Percentiles rank a stretch among this genome's conserved stretches.
Conservation (phyloP, 2,888 invertebrate species). For the Pemphredon lugubris region DNA sequence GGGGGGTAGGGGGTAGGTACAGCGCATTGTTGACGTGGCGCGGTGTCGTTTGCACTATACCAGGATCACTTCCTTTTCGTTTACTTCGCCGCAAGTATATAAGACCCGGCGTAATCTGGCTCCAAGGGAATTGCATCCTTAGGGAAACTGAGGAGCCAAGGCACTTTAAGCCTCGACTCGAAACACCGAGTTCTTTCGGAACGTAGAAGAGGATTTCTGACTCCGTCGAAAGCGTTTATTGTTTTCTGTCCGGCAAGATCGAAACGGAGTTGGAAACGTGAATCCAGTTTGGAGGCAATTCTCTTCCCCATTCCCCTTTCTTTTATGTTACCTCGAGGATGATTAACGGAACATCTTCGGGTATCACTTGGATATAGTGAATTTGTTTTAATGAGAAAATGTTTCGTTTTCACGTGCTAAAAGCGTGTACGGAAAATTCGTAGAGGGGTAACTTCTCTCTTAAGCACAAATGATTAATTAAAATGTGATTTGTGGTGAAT, state of each 20-base stretch:
- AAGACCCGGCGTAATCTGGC: slow-evolving; percentile 37
- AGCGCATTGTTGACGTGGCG: slow-evolving; percentile 31
- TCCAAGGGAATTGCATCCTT: slow-evolving; percentile 45
- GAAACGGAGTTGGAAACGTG: slow-evolving; percentile 1
- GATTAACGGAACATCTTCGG: no score
- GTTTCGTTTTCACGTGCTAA: no score
- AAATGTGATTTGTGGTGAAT: no score
- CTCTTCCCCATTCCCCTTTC: no score
- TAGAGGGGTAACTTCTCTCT: no score
- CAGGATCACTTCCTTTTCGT: slow-evolving; percentile 43
- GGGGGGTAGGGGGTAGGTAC: no score
- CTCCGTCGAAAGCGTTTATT: slow-evolving; percentile 22
- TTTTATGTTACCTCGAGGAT: no score
- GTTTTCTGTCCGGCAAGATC: slow-evolving; percentile 32
- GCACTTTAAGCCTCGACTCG: slow-evolving; percentile 44
- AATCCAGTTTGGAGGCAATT: slow-evolving; percentile 5
- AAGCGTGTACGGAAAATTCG: no score
- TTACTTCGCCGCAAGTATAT: slow-evolving; percentile 34
- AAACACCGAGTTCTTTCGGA: slow-evolving; percentile 32
- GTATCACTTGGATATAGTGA: no score
- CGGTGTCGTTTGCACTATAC: slow-evolving; percentile 39
- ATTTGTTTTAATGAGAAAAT: no score
- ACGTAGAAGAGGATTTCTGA: slow-evolving; percentile 4
- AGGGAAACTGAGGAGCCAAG: slow-evolving; percentile 24
- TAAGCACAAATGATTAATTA: no score